These are phyloP conservation scores for Anastrepha obliqua DNA, from an alignment of 1,140 invertebrate genomes.

Conservation along the genomic window DNA sequence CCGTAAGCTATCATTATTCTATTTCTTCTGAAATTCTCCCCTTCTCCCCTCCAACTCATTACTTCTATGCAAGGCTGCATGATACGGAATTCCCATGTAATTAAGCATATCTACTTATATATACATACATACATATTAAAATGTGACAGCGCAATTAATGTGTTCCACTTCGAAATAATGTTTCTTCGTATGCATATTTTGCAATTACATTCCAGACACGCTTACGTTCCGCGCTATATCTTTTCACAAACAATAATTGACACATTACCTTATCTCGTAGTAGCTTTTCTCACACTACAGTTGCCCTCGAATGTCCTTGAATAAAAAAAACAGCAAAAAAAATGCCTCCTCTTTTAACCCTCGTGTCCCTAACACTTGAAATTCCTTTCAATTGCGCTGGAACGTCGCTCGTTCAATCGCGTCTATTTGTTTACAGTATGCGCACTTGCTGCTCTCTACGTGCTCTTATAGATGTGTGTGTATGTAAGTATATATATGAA, in stretches of 20 bases:
- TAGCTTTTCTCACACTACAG: neutral
- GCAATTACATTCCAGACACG: neutral
- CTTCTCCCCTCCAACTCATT: too few species aligned
- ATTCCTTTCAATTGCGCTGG: neutral
- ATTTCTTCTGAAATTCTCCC: too few species aligned
- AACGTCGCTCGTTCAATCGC: neutral
- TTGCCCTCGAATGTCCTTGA: constrained; percentile 39
- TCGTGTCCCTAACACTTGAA: neutral
- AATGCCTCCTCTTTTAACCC: neutral
- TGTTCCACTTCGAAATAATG: neutral
- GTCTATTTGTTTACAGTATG: neutral
- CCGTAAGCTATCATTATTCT: too few species aligned
- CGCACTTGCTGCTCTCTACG: neutral
- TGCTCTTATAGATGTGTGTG: neutral
- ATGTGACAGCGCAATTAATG: neutral
- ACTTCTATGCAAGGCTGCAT: too few species aligned
- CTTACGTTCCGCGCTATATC: neutral
- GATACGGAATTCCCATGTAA: too few species aligned
- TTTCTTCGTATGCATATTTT: neutral
- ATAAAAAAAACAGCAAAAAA: neutral
- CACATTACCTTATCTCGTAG: constrained; percentile 19
- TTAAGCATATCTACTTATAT: too few species aligned
- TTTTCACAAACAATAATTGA: neutral
- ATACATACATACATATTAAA: neutral
- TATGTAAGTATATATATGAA: neutral